Percentiles rank a stretch among this genome's conserved stretches.
Evolutionary conservation across 1,140 invertebrate genomes (phyloP).

Genomic region (Drosophila rhopaloa): DNA sequence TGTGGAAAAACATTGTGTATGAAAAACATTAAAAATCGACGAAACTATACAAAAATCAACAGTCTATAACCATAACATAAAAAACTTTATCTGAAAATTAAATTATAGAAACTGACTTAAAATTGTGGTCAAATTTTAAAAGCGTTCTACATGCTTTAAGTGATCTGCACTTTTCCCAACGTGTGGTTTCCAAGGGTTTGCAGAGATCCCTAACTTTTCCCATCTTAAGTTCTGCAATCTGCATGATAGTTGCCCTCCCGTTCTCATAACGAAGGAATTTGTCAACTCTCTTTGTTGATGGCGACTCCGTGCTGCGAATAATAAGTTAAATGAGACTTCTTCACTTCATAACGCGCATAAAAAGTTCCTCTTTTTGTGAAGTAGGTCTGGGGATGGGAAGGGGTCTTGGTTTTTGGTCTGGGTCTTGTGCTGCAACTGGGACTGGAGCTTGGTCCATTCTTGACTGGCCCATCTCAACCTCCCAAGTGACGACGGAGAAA

Average conservation of each 20-base stretch:
- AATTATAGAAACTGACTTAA: no score
- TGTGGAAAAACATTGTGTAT: not conserved
- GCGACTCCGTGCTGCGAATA: slow-evolving; percentile 44
- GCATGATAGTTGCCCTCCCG: not conserved
- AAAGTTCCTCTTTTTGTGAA: slow-evolving; percentile 37
- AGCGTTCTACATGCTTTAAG: not conserved
- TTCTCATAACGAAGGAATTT: slow-evolving; percentile 28
- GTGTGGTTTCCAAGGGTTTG: not conserved
- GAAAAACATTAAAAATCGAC: no score
- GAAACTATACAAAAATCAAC: no score
- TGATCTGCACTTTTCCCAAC: not conserved
- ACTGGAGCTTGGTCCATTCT: slow-evolving; percentile 46
- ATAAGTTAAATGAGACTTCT: slow-evolving; percentile 55
- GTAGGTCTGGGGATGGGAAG: slow-evolving; percentile 38
- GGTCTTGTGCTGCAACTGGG: slow-evolving; percentile 26
- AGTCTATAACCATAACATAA: no score
- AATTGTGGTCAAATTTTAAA: no score
- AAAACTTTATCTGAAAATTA: not conserved
- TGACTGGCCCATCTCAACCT: slow-evolving; percentile 23
- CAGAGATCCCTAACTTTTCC: slow-evolving; percentile 6
- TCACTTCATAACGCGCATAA: slow-evolving; percentile 42
- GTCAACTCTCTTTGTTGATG: slow-evolving; percentile 39
- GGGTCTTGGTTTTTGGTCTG: slow-evolving; percentile 24
- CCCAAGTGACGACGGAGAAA: slow-evolving; percentile 57
- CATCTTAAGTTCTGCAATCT: not conserved